Evolutionary conservation across 2,113 vertebrate genomes (phyloP), one percentile per base, ranked within the genome.

Genomic region (Nibea coibor): DNA sequence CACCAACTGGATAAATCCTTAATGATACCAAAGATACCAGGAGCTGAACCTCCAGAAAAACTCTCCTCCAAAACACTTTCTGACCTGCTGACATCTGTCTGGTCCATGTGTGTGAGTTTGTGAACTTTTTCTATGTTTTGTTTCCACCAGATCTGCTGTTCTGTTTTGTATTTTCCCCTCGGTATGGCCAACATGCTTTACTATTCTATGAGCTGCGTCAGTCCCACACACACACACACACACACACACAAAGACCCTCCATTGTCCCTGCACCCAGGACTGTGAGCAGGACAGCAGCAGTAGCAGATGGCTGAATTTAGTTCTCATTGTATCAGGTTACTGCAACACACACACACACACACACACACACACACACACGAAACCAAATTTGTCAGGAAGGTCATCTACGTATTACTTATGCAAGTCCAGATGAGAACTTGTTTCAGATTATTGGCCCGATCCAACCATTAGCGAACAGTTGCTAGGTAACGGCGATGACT

Each of bases 261-360:
- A 72, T 63, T 82, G 75, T 78, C 70, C 72, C 80, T 31, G 59
- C 20, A 22, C n/a, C 20, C 43, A 42, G 39, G 35, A 39, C 63
- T 56, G 26, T 67, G 31, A 8, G 47, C 9, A n/a, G 61, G 24
- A 63, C 72, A 54, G 61, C 66, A 68, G 66, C 66, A 39, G 35
- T 39, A 67, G 76, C 84, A 83, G 84, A 86, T 83, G 84, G 85
- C 43, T 69, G 74, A 72, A 58, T 74, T 72, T 62, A 74, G 70
- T 20, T 86, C 65, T 72, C 47, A 64, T 66, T 72, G 77, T 71
- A 45, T 71, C 42, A 61, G 63, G 20, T 53, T 83, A 5, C 50
- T 63, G 47, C 26, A 64, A 59, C 31, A 47, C 17, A 54, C 19
- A 58, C 17, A 70, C 16, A n/a, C 14, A 24, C 8, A 54, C 2